Evolutionary conservation across 2,797 vertebrate genomes (phyloP), one percentile per base, ranked within the genome.

Genomic region (Acestrorhynchus altus): DNA sequence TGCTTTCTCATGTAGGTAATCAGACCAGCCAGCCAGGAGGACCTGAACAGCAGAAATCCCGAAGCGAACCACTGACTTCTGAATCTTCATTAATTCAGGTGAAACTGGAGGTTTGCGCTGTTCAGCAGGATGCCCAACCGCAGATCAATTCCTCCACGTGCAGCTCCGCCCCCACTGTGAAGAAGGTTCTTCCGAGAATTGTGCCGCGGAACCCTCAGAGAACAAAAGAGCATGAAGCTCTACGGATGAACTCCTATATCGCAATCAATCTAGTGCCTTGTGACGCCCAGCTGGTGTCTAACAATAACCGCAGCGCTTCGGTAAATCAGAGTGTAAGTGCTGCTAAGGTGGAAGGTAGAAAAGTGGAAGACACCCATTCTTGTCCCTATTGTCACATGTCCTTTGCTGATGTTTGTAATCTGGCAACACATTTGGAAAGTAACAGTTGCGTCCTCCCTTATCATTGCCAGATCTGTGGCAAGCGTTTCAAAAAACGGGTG

Each of bases 61-160:
- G 28, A 18, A 24, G 46, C 8, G 40, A 67, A 10, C 44, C 16
- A 11, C 65, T 4, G 15, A 44, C 18, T 8, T 39, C 31, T 0
- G 59, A 61, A 18, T 5, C 44, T 28, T 67, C 65, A n/a, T 49
- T 67, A 49, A 67, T 67, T n/a, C 65, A 47, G 26, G 44, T 67
- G 65, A 67, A 67, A 31, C 22, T 67, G 26, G 65, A 49, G 65
- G 7, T 66, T 47, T 46, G 40, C 24, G 16, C 42, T 0, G 13
- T 67, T 11, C 6, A 67, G 46, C 1, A 26, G 8, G 26, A 49
- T 1, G 7, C 13, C 1, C 8, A 67, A 2, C 44, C 16, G 4
- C 22, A 49, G 44, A 31, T 7, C 5, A 13, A 44, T 8, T 9
- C 61, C 39, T 28, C 61, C 2, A 12, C 39, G 13, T 6, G 18